Evolutionary conservation across 2,113 vertebrate genomes (phyloP).

Genomic region (rat (Rattus norvegicus)): DNA sequence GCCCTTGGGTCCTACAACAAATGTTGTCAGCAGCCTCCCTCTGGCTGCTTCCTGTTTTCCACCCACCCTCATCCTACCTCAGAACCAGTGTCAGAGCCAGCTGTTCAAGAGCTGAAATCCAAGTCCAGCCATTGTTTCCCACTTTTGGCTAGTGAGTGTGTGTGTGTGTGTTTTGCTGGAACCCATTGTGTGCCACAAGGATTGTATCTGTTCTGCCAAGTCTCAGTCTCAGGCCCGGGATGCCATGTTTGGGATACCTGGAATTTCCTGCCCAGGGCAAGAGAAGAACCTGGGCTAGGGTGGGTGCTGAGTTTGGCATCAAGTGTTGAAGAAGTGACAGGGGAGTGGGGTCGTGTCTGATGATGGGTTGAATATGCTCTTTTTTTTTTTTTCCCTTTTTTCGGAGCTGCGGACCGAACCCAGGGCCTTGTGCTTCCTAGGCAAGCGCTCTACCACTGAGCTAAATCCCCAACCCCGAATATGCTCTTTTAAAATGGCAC

Average conservation of each 20-base stretch:
- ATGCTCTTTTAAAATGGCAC: neutral
- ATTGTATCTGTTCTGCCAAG: slow-evolving; percentile 79
- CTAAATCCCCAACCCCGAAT: too few relatives aligned
- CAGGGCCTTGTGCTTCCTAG: too few relatives aligned
- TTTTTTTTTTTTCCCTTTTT: too few relatives aligned
- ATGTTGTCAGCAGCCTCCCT: slow-evolving; percentile 68
- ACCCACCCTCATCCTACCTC: slow-evolving; percentile 62
- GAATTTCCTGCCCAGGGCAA: slow-evolving; percentile 75
- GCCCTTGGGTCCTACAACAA: slow-evolving; percentile 79
- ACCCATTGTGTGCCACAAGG: slow-evolving; percentile 22
- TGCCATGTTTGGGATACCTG: slow-evolving; percentile 76
- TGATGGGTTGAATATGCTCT: neutral
- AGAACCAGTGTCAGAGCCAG: slow-evolving; percentile 79
- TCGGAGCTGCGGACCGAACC: too few relatives aligned
- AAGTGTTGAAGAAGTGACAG: neutral
- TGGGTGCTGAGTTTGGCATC: neutral
- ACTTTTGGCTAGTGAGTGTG: slow-evolving; percentile 74
- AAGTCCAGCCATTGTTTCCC: slow-evolving; percentile 83
- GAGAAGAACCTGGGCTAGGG: neutral
- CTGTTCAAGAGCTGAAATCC: slow-evolving; percentile 85
- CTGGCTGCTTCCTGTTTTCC: slow-evolving; percentile 54
- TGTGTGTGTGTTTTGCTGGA: neutral
- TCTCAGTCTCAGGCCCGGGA: slow-evolving; percentile 73
- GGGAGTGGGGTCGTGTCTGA: neutral
- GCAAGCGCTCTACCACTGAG: too few relatives aligned